Evolutionary conservation across 2,113 vertebrate genomes (phyloP).

Genomic region (Chaetodon auriga): DNA sequence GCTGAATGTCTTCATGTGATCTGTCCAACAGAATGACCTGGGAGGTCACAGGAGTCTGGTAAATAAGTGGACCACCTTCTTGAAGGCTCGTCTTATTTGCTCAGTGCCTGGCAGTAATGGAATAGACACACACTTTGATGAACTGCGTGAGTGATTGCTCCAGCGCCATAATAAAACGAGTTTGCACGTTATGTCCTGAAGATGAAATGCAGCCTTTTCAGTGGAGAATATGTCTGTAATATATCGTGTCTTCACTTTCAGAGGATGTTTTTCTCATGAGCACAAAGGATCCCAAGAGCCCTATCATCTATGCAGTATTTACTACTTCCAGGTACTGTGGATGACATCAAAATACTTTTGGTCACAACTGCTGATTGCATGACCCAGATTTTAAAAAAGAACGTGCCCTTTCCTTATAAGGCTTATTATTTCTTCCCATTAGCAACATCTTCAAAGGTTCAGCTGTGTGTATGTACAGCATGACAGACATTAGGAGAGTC

Average conservation of each 20-base stretch:
- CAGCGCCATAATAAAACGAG: not conserved
- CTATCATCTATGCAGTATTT: constrained; percentile 95
- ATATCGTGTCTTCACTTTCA: constrained; percentile 71
- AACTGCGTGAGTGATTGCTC: constrained; percentile 91
- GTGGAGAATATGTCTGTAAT: not conserved
- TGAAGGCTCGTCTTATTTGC: constrained; percentile 96
- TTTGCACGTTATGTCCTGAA: not conserved
- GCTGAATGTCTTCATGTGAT: constrained; percentile 22
- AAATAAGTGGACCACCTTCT: constrained; percentile 98
- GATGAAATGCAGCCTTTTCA: not conserved
- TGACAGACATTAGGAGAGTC: constrained; percentile 95
- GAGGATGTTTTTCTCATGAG: constrained; percentile 98
- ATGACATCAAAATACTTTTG: constrained; percentile 32
- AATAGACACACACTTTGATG: constrained; percentile 98
- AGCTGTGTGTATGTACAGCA: constrained; percentile 97
- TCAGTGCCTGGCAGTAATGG: constrained; percentile 96
- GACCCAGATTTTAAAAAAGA: constrained; percentile 6
- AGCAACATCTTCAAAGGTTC: constrained; percentile 99
- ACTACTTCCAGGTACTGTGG: constrained; percentile 94
- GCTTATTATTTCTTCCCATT: constrained; percentile 40
- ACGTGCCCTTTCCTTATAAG: not conserved
- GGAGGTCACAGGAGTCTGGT: constrained; percentile 98
- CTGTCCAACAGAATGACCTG: constrained; percentile 91
- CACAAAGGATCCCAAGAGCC: constrained; percentile 97
- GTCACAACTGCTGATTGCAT: not conserved